Percentiles rank a stretch among this genome's conserved stretches.
Evolutionary conservation across 2,797 vertebrate genomes (phyloP).

Genomic region (Myotis myotis): DNA sequence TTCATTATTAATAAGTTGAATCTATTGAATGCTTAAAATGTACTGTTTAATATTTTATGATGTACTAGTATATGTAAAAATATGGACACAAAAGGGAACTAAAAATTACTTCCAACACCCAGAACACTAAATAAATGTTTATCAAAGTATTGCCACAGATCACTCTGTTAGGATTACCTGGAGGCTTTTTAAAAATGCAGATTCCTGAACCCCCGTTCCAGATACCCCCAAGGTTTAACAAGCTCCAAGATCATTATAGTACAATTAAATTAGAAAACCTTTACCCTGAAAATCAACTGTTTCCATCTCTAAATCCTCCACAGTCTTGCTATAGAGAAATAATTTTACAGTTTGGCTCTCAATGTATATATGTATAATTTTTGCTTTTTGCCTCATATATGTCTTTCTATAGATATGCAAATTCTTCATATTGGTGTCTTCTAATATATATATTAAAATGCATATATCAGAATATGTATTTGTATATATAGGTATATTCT

Average conservation of each 20-base stretch:
- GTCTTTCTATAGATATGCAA: neutral
- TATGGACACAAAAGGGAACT: neutral
- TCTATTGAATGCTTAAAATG: neutral
- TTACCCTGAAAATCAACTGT: neutral
- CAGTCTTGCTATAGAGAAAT: neutral
- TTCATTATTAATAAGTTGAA: conserved; percentile 30
- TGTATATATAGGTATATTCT: neutral
- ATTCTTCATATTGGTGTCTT: neutral
- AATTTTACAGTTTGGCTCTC: neutral
- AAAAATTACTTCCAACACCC: neutral
- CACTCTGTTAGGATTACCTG: neutral
- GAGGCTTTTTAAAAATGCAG: neutral
- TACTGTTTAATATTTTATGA: conserved; percentile 49
- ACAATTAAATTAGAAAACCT: neutral
- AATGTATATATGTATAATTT: neutral
- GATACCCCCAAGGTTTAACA: neutral
- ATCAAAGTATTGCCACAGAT: neutral
- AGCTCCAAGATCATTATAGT: neutral
- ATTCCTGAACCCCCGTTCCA: neutral
- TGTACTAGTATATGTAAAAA: neutral
- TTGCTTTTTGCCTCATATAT: neutral
- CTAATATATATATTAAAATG: neutral
- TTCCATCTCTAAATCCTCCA: neutral
- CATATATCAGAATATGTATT: neutral
- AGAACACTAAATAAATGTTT: conserved; percentile 9